These are phyloP conservation scores for Acronicta leporina DNA, from an alignment of 2,888 invertebrate species.

Conservation along the genomic window DNA sequence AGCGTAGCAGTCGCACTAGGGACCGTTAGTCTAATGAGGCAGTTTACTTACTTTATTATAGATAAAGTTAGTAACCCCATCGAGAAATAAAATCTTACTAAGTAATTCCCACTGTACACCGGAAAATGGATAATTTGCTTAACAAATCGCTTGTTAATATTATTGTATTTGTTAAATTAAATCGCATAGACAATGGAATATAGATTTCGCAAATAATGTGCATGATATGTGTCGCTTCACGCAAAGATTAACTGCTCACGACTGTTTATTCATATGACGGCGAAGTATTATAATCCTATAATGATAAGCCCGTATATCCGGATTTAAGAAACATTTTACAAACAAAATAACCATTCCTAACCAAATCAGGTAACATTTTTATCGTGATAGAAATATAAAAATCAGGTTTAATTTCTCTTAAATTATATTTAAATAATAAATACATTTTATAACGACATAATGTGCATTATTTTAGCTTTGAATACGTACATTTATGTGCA, in stretches of 20 bases:
- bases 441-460: conserved; percentile 12
- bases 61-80: background rate
- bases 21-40: too few relatives aligned
- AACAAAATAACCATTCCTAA: conserved; percentile 11
- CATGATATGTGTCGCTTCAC: conserved; percentile 36
- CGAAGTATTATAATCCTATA: background rate
- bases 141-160: background rate
- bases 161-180: background rate
- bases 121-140: conserved; percentile 14
- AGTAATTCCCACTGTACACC: background rate
- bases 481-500: conserved; percentile 24
- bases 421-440: background rate
- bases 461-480: conserved; percentile 15
- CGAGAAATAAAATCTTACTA: background rate
- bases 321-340: background rate
- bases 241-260: conserved; percentile 29
- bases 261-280: conserved; percentile 12
- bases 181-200: conserved; percentile 13
- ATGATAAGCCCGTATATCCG: background rate
- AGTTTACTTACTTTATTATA: too few relatives aligned
- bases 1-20: too few relatives aligned
- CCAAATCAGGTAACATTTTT: background rate
- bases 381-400: conserved; percentile 4
- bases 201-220: conserved; percentile 11
- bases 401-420: background rate